Evolutionary conservation across 2,113 vertebrate species (phyloP), one percentile per base, ranked within the genome.

Genomic region (Phylloscopus trochiloides): DNA sequence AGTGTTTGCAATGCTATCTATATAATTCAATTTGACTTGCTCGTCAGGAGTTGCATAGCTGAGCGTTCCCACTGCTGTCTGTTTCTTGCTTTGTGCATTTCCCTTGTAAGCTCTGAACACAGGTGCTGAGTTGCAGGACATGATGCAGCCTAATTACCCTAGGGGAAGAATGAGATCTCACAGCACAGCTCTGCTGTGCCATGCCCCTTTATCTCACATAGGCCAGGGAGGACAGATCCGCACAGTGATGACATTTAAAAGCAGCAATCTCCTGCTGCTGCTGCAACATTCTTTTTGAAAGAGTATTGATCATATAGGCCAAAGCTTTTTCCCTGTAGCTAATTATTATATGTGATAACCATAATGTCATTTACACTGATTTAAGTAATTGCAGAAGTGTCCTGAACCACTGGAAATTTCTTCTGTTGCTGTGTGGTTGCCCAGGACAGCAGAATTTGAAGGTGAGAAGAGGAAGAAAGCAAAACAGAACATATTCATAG

Each of bases 371-470:
- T 93, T 93, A 65, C 96, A 38, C 18, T 14, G 72, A 32, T 21
- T 76, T 65, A 82, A 92, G 58, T 72, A 89, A 88, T 76, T 91
- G 67, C 26, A 70, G 61, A 95, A 75, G 70, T 54, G 40, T 82
- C 71, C 45, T 63, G 50, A 83, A 40, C 34, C 72, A 62, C 58
- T 93, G 54, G 50, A 85, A 86, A 59, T 85, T 47, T 85, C 58
- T 95, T 25, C 66, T 42, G 62, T 31, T 75, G 70, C 81, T 78
- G 4, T 79, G 66, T 65, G 58, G 78, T 94, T 90, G 77, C 88
- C 67, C 62, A 55, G 81, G 77, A 96, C 74, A 95, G 66, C 58
- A 58, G 58, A 86, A 85, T 90, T 65, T 79, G 74, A 86, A 91
- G 86, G 42, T 38, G 52, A 79, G 54, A 92, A 75, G 70, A 89